Evolutionary conservation across 1,140 invertebrate genomes (phyloP).

Genomic region (Drosophila hydei): DNA sequence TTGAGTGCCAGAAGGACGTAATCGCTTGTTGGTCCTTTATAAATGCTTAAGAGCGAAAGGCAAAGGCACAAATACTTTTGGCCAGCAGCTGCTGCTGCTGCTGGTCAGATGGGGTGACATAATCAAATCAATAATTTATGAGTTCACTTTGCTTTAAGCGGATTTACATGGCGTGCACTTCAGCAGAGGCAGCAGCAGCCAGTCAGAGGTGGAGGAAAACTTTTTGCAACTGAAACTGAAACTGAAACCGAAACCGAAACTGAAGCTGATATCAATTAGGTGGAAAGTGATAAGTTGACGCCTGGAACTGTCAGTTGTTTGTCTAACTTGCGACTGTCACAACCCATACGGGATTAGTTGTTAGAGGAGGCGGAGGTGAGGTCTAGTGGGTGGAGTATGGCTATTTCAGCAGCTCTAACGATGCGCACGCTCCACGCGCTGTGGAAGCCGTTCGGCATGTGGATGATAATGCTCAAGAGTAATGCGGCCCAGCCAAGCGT

Average conservation of each 20-base stretch:
- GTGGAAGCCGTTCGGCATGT: slow-evolving; percentile 51
- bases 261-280: slow-evolving; percentile 78
- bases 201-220: slow-evolving; percentile 27
- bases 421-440: slow-evolving; percentile 62
- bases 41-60: slow-evolving; percentile 58
- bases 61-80: slow-evolving; percentile 42
- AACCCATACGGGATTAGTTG: not conserved
- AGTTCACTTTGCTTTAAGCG: slow-evolving; percentile 77
- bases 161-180: slow-evolving; percentile 77
- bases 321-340: slow-evolving; percentile 62
- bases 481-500: slow-evolving; percentile 48
- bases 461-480: slow-evolving; percentile 58
- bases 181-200: slow-evolving; percentile 11
- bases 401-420: slow-evolving; percentile 2
- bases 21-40: slow-evolving; percentile 81
- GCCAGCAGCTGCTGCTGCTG: slow-evolving; percentile 42
- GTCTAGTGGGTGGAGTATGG: not conserved
- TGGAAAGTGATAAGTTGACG: slow-evolving; percentile 75
- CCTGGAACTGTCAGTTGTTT: slow-evolving; percentile 55
- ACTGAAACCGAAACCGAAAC: slow-evolving; percentile 45
- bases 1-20: slow-evolving; percentile 65
- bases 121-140: slow-evolving; percentile 82
- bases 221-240: slow-evolving; percentile 44
- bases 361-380: not conserved
- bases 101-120: slow-evolving; percentile 60